Evolutionary conservation across 2,888 invertebrate species (phyloP), one percentile per base, ranked within the genome.

Genomic region (Ichneumoninae sp.): DNA sequence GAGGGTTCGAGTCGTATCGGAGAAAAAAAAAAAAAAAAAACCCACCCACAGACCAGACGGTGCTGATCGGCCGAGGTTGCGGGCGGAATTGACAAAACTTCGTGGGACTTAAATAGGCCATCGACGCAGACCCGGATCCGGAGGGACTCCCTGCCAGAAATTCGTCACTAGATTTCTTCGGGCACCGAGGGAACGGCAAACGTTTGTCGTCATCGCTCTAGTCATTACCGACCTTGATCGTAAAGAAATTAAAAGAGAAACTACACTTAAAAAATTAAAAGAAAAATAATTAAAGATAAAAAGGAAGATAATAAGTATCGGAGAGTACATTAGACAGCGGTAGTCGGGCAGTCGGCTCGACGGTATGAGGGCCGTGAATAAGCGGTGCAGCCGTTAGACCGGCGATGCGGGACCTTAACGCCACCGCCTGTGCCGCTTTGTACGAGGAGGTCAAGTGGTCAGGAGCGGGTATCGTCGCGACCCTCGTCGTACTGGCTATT

Each of bases 401-500:
- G 94, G 94, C 84, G 94, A 96, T 96, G 96, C 96, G 94, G 94
- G 95, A 96, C 95, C 95, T 97, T 95, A 97, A 97, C 95, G 97
- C 95, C 94, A 95, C 96, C 94, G 96, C 97, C 94, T 97, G 97
- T 95, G 96, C 96, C 94, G 96, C 96, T 94, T 95, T 97, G 94
- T 95, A 96, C 91, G 96, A 97, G 93, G 95, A 96, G 94, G 97
- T 97, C 92, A 95, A 96, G 94, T 98, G 97, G 97, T 96, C 96
- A 93, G 97, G 97, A 94, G 96, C 97, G 88, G 95, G 95, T 93
- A 96, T 96, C 93, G 94, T 98, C 92, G 95, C 96, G 90, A 97
- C 97, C 92, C 95, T 98, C 91, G 96, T 97, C 90, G 95, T 97
- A 89, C 95, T 97, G 87, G 96, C 96, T 86, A 95, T 97, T 89